Percentiles rank a stretch among this genome's conserved stretches.
These are phyloP conservation scores for Euura saliciscinereae DNA, from an alignment of 1,140 invertebrate species.

Conservation along the genomic window DNA sequence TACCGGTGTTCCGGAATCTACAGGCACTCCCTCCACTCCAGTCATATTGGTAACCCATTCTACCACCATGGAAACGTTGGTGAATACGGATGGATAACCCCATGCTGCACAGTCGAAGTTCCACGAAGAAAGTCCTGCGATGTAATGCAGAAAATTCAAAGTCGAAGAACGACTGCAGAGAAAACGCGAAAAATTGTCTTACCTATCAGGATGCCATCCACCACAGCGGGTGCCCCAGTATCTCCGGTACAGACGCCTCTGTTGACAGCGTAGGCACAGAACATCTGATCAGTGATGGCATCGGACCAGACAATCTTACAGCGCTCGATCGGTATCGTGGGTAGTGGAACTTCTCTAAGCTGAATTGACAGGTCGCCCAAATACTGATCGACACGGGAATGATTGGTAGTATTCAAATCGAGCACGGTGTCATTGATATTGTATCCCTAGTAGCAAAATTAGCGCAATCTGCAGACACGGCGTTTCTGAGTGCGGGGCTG, in stretches of 20 bases:
- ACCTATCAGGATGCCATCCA: conserved; percentile 55
- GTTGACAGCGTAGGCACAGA: conserved; percentile 31
- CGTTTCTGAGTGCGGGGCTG: too few relatives aligned
- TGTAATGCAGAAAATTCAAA: background rate
- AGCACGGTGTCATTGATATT: too few relatives aligned
- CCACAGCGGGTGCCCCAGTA: conserved; percentile 58
- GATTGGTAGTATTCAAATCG: too few relatives aligned
- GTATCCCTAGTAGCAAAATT: too few relatives aligned
- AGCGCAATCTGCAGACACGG: too few relatives aligned
- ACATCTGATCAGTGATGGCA: conserved; percentile 33
- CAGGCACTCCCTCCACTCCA: too few relatives aligned
- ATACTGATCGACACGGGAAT: background rate
- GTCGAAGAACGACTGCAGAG: background rate
- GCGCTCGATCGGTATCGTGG: conserved; percentile 26
- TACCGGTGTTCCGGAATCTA: too few relatives aligned
- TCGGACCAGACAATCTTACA: conserved; percentile 23
- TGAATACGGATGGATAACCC: conserved; percentile 62
- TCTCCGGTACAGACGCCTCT: conserved; percentile 48
- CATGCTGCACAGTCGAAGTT: conserved; percentile 65
- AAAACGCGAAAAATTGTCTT: background rate
- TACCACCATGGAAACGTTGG: conserved; percentile 34
- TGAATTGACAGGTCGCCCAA: background rate
- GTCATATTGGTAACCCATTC: conserved; percentile 49
- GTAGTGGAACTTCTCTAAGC: conserved; percentile 22
- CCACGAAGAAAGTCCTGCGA: conserved; percentile 64